Evolutionary conservation across 2,888 invertebrate species (phyloP).

Genomic region (Lutraria lutraria): DNA sequence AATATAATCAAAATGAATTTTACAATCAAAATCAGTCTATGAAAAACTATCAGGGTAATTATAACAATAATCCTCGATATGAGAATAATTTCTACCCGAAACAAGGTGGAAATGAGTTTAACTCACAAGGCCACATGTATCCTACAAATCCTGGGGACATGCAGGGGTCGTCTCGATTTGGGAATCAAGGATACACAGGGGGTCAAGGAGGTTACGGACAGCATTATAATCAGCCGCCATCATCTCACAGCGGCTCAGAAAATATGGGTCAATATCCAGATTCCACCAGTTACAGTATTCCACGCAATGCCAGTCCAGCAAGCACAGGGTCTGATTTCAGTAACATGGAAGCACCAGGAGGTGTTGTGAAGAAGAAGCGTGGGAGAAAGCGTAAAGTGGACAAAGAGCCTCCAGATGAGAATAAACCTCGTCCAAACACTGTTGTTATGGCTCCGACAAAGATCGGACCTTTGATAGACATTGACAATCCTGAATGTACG

Average conservation of each 20-base stretch:
- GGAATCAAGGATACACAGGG: constrained; percentile 58
- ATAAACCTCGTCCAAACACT: constrained; percentile 65
- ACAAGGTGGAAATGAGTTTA: constrained; percentile 54
- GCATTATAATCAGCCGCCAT: constrained; percentile 59
- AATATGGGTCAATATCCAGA: constrained; percentile 63
- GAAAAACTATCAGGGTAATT: constrained; percentile 64
- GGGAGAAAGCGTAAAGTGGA: constrained; percentile 68
- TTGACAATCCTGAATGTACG: constrained; percentile 64
- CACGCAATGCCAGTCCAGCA: constrained; percentile 61
- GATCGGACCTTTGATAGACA: constrained; percentile 63
- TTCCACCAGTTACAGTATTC: constrained; percentile 51
- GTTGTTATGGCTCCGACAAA: constrained; percentile 61
- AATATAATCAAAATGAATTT: constrained; percentile 66
- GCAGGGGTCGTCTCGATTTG: constrained; percentile 53
- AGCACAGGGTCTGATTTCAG: constrained; percentile 59
- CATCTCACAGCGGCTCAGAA: constrained; percentile 56
- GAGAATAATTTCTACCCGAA: constrained; percentile 58
- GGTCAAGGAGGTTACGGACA: constrained; percentile 59
- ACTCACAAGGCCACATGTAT: constrained; percentile 61
- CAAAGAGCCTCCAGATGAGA: constrained; percentile 64
- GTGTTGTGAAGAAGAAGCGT: constrained; percentile 62
- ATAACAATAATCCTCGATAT: constrained; percentile 54
- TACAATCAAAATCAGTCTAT: constrained; percentile 65
- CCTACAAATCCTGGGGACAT: constrained; percentile 60
- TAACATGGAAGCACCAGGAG: constrained; percentile 32